phyloP scores from a whole-genome alignment of 2,888 invertebrate species.

The Boloria selene region DNA sequence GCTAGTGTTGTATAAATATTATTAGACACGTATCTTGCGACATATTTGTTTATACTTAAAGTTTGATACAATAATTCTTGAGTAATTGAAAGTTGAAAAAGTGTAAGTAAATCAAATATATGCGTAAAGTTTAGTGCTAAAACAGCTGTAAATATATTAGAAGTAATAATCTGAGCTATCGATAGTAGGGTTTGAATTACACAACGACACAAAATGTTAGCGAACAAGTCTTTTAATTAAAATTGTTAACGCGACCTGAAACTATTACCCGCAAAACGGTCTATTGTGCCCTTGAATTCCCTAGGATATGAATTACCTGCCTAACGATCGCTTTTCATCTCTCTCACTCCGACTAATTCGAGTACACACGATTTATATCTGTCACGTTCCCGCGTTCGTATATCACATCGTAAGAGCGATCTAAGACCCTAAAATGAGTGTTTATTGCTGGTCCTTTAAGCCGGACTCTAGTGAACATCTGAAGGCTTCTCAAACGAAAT shows the following conservation, averaged over 20 bases:
- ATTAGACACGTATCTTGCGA: too few species aligned
- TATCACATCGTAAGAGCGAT: slow-evolving; percentile 67
- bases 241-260: slow-evolving; percentile 27
- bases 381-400: slow-evolving; percentile 66
- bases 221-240: slow-evolving; percentile 33
- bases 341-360: slow-evolving; percentile 54
- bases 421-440: slow-evolving; percentile 75
- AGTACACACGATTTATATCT: slow-evolving; percentile 52
- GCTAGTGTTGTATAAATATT: too few species aligned
- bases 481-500: slow-evolving; percentile 47
- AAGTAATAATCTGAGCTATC: not conserved
- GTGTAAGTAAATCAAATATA: too few species aligned
- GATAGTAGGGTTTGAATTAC: slow-evolving; percentile 4
- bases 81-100: too few species aligned
- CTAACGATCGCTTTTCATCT: slow-evolving; percentile 47
- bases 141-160: too few species aligned
- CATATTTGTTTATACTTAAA: too few species aligned
- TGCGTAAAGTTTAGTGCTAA: too few species aligned
- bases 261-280: slow-evolving; percentile 32
- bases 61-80: too few species aligned
- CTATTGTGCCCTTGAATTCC: slow-evolving; percentile 39
- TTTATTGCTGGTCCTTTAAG: slow-evolving; percentile 73
- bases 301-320: slow-evolving; percentile 40
- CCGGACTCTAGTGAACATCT: slow-evolving; percentile 54
- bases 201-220: slow-evolving; percentile 17